phyloP scores from a whole-genome alignment of 2,113 vertebrate species.

The Pseudonaja textilis region DNA sequence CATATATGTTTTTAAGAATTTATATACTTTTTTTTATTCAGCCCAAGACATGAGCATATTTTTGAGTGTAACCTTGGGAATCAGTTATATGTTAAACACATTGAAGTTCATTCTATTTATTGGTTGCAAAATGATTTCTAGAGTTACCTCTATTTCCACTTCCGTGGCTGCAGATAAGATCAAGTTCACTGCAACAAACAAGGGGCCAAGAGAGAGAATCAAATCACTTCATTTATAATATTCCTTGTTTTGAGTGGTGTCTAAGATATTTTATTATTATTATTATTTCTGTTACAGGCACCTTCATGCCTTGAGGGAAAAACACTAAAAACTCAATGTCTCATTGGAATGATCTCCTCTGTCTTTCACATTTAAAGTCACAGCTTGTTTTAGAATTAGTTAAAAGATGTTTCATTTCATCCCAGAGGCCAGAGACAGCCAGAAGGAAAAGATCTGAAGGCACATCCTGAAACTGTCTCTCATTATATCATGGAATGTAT shows the following conservation, averaged over 20 bases:
- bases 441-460: background rate
- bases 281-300: background rate
- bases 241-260: background rate
- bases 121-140: background rate
- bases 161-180: background rate
- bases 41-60: background rate
- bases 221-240: background rate
- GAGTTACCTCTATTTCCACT: background rate
- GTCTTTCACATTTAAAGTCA: constrained; percentile 1
- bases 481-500: background rate
- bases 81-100: background rate
- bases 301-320: background rate
- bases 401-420: background rate
- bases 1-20: background rate
- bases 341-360: constrained; percentile 13
- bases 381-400: background rate
- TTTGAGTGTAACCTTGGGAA: background rate
- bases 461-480: background rate
- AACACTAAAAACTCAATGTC: accelerated
- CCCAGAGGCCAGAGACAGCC: background rate
- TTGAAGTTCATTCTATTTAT: background rate
- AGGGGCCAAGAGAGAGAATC: background rate
- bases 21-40: background rate
- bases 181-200: background rate
- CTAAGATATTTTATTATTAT: too few relatives aligned